Evolutionary conservation across 2,888 invertebrate species (phyloP).

Genomic region (Chymomyza caudatula): DNA sequence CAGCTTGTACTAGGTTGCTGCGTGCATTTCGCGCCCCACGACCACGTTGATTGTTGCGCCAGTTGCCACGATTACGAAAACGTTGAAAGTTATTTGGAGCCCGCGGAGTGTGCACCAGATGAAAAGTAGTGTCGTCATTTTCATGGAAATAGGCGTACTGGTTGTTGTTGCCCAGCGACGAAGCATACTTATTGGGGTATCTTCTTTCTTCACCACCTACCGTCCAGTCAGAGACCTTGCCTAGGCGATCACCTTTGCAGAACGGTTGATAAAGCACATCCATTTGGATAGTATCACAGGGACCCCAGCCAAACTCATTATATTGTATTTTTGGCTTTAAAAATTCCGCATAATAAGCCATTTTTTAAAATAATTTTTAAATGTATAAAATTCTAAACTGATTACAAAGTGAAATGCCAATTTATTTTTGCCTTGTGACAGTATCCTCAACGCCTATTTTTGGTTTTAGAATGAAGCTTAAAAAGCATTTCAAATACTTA

Average conservation of each 20-base stretch:
- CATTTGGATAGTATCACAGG: constrained; percentile 91
- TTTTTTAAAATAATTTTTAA: constrained; percentile 44
- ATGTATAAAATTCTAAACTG: not conserved
- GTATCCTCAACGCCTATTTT: not conserved
- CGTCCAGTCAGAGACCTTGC: constrained; percentile 99
- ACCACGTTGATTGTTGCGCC: constrained; percentile 80
- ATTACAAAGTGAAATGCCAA: not conserved
- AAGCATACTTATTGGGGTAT: constrained; percentile 94
- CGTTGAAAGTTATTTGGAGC: constrained; percentile 94
- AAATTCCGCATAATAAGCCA: constrained; percentile 59
- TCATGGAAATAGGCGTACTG: constrained; percentile 99
- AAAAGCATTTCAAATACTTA: no score
- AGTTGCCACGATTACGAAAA: constrained; percentile 90
- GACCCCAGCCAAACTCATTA: constrained; percentile 92
- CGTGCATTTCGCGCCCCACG: constrained; percentile 81
- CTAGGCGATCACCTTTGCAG: constrained; percentile 98
- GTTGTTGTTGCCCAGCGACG: constrained; percentile 94
- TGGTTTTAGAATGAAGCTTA: no score
- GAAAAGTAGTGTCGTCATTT: constrained; percentile 99
- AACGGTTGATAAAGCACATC: constrained; percentile 96
- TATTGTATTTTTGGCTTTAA: constrained; percentile 75
- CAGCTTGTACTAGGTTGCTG: constrained; percentile 81
- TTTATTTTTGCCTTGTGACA: not conserved
- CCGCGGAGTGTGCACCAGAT: constrained; percentile 96
- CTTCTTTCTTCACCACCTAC: constrained; percentile 95